phyloP scores from a whole-genome alignment of 2,888 invertebrate genomes.

The Agonopterix subpropinquella region DNA sequence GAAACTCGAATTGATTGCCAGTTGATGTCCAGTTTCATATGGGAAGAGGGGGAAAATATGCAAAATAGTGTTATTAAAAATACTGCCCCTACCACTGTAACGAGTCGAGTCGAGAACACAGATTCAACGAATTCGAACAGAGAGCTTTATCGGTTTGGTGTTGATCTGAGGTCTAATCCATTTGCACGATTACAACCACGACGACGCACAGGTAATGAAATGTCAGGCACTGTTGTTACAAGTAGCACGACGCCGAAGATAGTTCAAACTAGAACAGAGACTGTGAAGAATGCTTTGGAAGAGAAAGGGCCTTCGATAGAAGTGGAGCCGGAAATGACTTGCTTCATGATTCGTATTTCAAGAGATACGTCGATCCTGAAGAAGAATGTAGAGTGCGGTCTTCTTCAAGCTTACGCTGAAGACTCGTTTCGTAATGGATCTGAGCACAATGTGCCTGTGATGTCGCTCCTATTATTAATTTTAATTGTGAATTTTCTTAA shows the following conservation, averaged over 20 bases:
- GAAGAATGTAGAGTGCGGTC: conserved; percentile 39
- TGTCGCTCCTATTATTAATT: too few species aligned
- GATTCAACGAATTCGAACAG: neutral
- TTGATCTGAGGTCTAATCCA: too few species aligned
- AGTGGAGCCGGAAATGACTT: conserved; percentile 41
- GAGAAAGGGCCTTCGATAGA: conserved; percentile 42
- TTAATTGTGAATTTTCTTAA: too few species aligned
- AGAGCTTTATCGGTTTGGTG: too few species aligned
- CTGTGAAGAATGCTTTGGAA: conserved; percentile 37
- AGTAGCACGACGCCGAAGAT: conserved; percentile 13
- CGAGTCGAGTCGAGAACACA: neutral
- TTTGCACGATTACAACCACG: too few species aligned
- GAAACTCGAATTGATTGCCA: conserved; percentile 44
- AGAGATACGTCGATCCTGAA: conserved; percentile 22
- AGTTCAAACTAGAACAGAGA: conserved; percentile 29
- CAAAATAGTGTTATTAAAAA: neutral
- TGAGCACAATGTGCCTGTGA: neutral
- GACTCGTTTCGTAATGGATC: conserved; percentile 26
- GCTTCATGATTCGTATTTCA: conserved; percentile 37
- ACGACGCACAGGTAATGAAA: too few species aligned
- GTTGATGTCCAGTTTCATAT: conserved; percentile 47
- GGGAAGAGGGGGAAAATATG: conserved; percentile 27
- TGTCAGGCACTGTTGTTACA: conserved; percentile 6
- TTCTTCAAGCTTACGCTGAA: conserved; percentile 42
- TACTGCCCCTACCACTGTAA: conserved; percentile 15